phyloP scores from a whole-genome alignment of 2,888 invertebrate genomes.

The Dicyrtoma fusca region DNA sequence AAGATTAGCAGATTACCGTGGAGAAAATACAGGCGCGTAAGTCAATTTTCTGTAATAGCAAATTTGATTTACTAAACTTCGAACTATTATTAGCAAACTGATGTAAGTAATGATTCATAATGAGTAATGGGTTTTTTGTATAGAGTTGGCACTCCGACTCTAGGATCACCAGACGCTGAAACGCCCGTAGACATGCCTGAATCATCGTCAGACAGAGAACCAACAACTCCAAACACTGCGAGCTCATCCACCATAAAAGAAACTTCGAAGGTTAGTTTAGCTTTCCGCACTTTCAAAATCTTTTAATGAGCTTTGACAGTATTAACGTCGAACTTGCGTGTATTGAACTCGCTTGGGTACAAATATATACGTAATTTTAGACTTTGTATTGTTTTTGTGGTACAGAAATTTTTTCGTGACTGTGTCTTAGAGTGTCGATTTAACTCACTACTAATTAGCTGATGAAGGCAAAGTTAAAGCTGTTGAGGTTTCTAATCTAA shows the following conservation, averaged over 20 bases:
- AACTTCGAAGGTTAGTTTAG: constrained; percentile 25
- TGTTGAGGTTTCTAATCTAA: constrained; percentile 7
- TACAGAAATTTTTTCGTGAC: background rate
- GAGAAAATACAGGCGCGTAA: constrained; percentile 57
- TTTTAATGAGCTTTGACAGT: constrained; percentile 3
- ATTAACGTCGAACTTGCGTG: constrained; percentile 3
- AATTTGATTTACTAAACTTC: too few relatives aligned
- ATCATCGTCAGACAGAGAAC: constrained; percentile 58
- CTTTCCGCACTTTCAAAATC: background rate
- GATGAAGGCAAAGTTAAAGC: background rate
- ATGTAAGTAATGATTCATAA: background rate
- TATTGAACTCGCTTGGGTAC: too few relatives aligned
- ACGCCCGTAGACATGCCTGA: constrained; percentile 60
- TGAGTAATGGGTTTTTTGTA: background rate
- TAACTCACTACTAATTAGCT: background rate
- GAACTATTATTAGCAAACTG: too few relatives aligned
- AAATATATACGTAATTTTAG: background rate
- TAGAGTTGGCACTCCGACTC: constrained; percentile 55
- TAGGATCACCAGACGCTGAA: constrained; percentile 52
- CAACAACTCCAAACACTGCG: constrained; percentile 46
- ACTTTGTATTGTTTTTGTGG: too few relatives aligned
- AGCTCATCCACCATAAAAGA: constrained; percentile 46
- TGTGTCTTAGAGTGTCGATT: background rate
- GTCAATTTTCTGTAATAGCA: constrained; percentile 18
- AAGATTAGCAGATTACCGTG: constrained; percentile 60